Conservation (phyloP, 1,140 invertebrate species). For the Copidosoma floridanum region DNA sequence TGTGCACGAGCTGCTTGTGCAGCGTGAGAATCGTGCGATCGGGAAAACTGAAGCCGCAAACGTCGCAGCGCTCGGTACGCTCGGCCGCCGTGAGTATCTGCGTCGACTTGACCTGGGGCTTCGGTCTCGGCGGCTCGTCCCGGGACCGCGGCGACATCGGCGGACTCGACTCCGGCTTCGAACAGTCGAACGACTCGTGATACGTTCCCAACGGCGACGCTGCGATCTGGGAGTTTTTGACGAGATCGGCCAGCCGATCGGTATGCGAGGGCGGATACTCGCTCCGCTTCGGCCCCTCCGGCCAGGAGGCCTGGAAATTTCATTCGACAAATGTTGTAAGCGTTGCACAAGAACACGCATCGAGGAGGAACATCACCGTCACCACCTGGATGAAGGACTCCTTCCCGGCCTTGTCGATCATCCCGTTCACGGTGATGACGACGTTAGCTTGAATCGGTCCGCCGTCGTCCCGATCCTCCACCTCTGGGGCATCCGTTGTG, state of each 20-base stretch:
- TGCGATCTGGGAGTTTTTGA: slow-evolving; percentile 17
- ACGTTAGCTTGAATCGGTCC: not conserved
- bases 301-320: not conserved
- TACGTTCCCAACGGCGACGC: slow-evolving; percentile 1
- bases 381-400: slow-evolving; percentile 1
- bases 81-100: slow-evolving; percentile 33
- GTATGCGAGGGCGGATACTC: slow-evolving; percentile 2
- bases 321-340: too few species aligned
- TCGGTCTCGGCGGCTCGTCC: not conserved
- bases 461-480: not conserved
- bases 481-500: too few species aligned
- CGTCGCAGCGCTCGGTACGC: slow-evolving; percentile 62
- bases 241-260: slow-evolving; percentile 9
- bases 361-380: too few species aligned
- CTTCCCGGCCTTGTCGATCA: not conserved
- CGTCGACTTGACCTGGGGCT: slow-evolving; percentile 1
- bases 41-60: slow-evolving; percentile 71
- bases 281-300: too few species aligned
- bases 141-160: too few species aligned
- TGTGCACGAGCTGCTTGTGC: slow-evolving; percentile 74
- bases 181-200: slow-evolving; percentile 1
- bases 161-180: not conserved
- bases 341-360: too few species aligned
- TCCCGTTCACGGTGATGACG: not conserved
- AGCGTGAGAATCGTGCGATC: slow-evolving; percentile 68